Evolutionary conservation across 2,113 vertebrate species (phyloP).

Genomic region (Apaloderma vittatum): DNA sequence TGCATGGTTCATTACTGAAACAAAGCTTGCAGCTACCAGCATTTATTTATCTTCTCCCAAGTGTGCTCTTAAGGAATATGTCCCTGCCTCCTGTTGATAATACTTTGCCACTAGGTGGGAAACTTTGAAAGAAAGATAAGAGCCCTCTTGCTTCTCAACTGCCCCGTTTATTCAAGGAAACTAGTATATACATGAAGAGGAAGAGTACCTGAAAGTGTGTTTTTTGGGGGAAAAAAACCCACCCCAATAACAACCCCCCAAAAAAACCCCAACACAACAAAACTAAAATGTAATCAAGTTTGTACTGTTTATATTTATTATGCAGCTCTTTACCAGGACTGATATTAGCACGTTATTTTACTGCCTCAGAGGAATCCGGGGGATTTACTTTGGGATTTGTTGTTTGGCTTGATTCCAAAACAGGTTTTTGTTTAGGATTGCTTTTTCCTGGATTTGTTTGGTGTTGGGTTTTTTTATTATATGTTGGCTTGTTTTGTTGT

Average conservation of each 20-base stretch:
- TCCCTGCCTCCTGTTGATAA: constrained; percentile 18
- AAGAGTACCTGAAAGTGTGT: background rate
- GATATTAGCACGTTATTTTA: background rate
- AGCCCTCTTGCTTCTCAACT: background rate
- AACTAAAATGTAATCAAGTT: background rate
- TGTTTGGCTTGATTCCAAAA: background rate
- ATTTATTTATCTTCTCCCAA: background rate
- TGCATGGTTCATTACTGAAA: background rate
- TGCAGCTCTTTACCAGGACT: background rate
- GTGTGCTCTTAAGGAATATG: background rate
- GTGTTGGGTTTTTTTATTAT: background rate
- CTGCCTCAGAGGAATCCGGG: background rate
- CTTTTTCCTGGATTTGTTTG: background rate
- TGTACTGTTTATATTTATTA: background rate
- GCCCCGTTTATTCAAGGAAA: background rate
- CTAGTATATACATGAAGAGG: background rate
- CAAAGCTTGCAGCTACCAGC: background rate
- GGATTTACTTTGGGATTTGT: background rate
- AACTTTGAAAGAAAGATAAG: constrained; percentile 41
- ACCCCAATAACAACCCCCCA: too few species aligned
- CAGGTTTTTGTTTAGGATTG: background rate
- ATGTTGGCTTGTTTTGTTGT: background rate
- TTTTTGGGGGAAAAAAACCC: background rate
- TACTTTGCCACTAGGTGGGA: constrained; percentile 54
- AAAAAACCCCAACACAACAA: too few species aligned